Conservation (phyloP, 1,140 invertebrate species). For the Cataglyphis hispanica region DNA sequence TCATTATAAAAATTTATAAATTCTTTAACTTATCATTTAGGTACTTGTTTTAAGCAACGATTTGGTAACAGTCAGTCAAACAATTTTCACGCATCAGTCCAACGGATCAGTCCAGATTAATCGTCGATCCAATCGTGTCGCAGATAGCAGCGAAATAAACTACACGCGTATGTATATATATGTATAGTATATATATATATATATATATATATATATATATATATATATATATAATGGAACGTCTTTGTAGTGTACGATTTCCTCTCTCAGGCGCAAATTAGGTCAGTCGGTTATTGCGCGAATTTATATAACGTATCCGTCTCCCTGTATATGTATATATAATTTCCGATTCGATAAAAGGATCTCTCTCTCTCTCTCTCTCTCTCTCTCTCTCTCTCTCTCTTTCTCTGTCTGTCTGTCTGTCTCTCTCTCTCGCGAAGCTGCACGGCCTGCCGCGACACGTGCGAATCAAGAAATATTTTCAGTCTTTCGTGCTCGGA, state of each 20-base stretch:
- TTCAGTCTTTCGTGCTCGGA: slow-evolving; percentile 75
- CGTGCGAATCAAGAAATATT: slow-evolving; percentile 69
- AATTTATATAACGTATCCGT: slow-evolving; percentile 8
- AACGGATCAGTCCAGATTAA: slow-evolving; percentile 85
- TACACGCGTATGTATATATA: slow-evolving; percentile 26
- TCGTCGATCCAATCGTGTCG: slow-evolving; percentile 77
- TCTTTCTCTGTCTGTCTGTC: too few species aligned
- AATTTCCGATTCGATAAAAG: slow-evolving; percentile 36
- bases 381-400: too few species aligned
- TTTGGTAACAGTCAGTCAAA: slow-evolving; percentile 87
- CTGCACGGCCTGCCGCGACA: slow-evolving; percentile 62
- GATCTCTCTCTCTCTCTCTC: not conserved
- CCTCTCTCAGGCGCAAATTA: slow-evolving; percentile 34
- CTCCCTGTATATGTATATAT: slow-evolving; percentile 7
- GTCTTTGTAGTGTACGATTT: slow-evolving; percentile 4
- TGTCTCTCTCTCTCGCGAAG: not conserved
- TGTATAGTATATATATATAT: slow-evolving; percentile 38
- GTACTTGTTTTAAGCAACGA: slow-evolving; percentile 84
- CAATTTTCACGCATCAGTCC: slow-evolving; percentile 85
- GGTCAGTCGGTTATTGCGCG: slow-evolving; percentile 40
- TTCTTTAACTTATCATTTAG: slow-evolving; percentile 85
- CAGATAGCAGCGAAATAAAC: slow-evolving; percentile 60
- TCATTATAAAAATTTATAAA: slow-evolving; percentile 57
- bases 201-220: slow-evolving; percentile 47
- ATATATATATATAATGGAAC: slow-evolving; percentile 44